Base-by-base conservation (phyloP, 2,113 vertebrate genomes). In the Tragelaphus buxtoni region DNA sequence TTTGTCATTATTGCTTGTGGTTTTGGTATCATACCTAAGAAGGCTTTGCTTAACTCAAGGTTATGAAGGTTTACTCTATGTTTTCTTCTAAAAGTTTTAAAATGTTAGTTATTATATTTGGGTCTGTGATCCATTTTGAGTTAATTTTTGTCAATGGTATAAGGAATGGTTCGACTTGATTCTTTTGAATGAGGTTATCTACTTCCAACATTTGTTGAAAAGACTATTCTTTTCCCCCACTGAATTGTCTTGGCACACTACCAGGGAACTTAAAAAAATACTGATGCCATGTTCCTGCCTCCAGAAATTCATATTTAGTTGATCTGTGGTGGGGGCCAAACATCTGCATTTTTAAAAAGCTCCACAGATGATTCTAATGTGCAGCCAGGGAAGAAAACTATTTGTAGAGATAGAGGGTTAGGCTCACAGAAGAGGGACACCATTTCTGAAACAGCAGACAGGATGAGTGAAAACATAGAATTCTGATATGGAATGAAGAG, bases 11-110 rank as follows among this genome's bases (percentile, higher is more conserved):
- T 74, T 63, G 11, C 28, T 88, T 88, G 16, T 93, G n/a, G 39
- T 93, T 82, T 88, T 90, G 76, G 18, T 72, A 22, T 91, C 42
- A 17, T 86, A 58, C 60, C 55, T 60, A 91, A 81, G 58, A 49
- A 74, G 30, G 16, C 9, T 79, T 74, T 90, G 12, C 60, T 30
- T 93, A 30, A 89, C n/a, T 58, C 74, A 80, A 80, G 13, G 26
- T 89, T 49, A 58, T 93, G 53, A 95, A 89, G 30, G 91, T 56
- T 45, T 53, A 86, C 9, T 56, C 42, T 86, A 11, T 87, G 22
- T 95, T 91, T 91, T 91, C 42, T 92, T 89, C 60, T 93, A 79
- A 32, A 58, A 17, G 32, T 86, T 87, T 93, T 88, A 65, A 90
- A 79, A 26, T 95, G 63, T 95, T 93, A 79, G 11, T 32, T 93